Percentiles rank a stretch among this genome's conserved stretches.
These are phyloP conservation scores for Aricia agestis DNA, from an alignment of 1,140 invertebrate genomes.

Conservation along the genomic window DNA sequence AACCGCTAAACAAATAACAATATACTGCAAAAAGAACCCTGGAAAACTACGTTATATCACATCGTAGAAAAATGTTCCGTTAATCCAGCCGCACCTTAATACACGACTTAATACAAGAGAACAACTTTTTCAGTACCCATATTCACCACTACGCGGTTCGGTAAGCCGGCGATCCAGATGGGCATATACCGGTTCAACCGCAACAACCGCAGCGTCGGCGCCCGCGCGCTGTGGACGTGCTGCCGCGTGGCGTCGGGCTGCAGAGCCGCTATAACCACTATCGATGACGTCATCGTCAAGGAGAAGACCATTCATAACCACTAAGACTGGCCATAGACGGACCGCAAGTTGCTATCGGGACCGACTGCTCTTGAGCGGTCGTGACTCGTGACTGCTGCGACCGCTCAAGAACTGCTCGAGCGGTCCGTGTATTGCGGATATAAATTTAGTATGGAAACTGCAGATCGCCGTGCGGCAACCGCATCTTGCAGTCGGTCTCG, in stretches of 20 bases:
- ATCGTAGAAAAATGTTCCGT: background rate
- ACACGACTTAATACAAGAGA: too few relatives aligned
- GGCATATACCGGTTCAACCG: constrained; percentile 52
- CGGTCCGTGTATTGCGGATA: too few relatives aligned
- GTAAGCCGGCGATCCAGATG: constrained; percentile 50
- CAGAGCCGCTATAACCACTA: constrained; percentile 51
- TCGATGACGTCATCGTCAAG: constrained; percentile 50
- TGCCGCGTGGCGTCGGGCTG: constrained; percentile 53
- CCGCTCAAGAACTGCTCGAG: too few relatives aligned
- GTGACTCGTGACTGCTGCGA: too few relatives aligned
- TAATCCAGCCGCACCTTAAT: background rate
- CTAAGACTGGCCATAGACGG: too few relatives aligned
- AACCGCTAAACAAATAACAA: too few relatives aligned
- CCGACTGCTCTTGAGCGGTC: too few relatives aligned
- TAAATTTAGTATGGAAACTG: too few relatives aligned
- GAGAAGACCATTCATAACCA: constrained; percentile 54
- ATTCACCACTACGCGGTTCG: constrained; percentile 45
- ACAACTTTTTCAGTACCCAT: constrained; percentile 25
- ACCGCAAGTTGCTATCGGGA: too few relatives aligned
- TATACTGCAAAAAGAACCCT: background rate
- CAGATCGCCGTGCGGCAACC: too few relatives aligned
- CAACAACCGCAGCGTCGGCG: constrained; percentile 50
- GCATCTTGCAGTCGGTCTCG: too few relatives aligned
- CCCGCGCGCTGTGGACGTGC: constrained; percentile 51
- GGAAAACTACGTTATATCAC: background rate